Evolutionary conservation across 2,797 vertebrate species (phyloP).

Genomic region (Sebastes minor): DNA sequence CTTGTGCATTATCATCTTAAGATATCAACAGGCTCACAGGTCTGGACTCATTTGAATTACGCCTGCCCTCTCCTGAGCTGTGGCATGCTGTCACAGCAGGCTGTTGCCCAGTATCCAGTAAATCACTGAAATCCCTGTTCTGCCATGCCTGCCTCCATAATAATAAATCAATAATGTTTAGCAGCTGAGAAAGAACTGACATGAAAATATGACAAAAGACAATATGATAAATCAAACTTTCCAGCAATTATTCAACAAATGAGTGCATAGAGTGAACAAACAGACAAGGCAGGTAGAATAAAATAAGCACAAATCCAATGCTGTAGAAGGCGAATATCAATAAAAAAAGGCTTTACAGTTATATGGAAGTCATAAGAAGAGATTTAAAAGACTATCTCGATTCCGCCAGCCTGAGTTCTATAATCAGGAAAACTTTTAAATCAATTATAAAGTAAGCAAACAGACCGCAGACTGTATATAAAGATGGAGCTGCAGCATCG

Average conservation of each 20-base stretch:
- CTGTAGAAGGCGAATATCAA: constrained; percentile 3
- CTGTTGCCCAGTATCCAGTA: neutral
- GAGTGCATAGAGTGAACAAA: neutral
- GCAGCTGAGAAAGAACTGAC: neutral
- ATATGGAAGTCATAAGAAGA: neutral
- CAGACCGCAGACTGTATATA: neutral
- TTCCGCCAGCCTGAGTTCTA: neutral
- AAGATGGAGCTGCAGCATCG: no score
- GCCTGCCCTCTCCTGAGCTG: constrained; percentile 3
- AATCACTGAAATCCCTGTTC: neutral
- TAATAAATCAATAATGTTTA: neutral
- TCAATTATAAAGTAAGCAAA: neutral
- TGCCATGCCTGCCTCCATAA: neutral
- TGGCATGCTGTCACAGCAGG: neutral
- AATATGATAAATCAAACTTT: neutral
- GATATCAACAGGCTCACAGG: constrained; percentile 2
- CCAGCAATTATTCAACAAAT: neutral
- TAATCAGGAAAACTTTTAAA: neutral
- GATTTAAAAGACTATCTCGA: neutral
- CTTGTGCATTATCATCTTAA: constrained; percentile 4
- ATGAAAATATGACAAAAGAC: neutral
- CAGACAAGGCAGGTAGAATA: neutral
- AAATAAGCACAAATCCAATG: neutral
- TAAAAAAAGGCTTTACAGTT: neutral
- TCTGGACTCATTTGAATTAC: neutral